Evolutionary conservation across 2,797 vertebrate genomes (phyloP).

Genomic region (Poecilia velifera): DNA sequence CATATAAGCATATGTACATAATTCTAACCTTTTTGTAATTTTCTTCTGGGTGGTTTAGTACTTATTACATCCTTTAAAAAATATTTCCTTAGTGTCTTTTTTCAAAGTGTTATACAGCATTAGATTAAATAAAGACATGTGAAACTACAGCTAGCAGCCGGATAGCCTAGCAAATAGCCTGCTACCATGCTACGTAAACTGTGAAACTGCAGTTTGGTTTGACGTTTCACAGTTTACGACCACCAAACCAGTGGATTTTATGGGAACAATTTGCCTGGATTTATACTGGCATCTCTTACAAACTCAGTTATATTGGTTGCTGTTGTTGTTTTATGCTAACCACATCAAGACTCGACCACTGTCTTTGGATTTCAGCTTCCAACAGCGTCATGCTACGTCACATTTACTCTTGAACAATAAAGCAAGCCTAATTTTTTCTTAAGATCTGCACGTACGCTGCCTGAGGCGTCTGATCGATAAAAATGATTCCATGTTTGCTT

Average conservation of each 20-base stretch:
- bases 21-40: neutral
- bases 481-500: neutral
- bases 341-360: neutral
- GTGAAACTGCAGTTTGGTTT: neutral
- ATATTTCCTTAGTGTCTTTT: neutral
- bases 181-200: neutral
- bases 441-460: neutral
- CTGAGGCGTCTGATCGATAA: neutral
- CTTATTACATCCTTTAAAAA: neutral
- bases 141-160: neutral
- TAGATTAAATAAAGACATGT: neutral
- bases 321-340: neutral
- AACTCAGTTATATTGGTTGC: neutral
- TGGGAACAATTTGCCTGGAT: neutral
- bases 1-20: neutral
- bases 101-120: neutral
- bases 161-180: neutral
- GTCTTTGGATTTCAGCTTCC: neutral
- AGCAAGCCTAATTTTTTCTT: too few relatives aligned
- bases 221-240: too few relatives aligned
- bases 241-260: neutral
- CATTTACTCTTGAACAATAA: neutral
- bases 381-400: neutral
- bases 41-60: too few relatives aligned
- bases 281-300: neutral